Evolutionary conservation across 1,140 invertebrate genomes (phyloP).

Genomic region (Bombus pyrosoma): DNA sequence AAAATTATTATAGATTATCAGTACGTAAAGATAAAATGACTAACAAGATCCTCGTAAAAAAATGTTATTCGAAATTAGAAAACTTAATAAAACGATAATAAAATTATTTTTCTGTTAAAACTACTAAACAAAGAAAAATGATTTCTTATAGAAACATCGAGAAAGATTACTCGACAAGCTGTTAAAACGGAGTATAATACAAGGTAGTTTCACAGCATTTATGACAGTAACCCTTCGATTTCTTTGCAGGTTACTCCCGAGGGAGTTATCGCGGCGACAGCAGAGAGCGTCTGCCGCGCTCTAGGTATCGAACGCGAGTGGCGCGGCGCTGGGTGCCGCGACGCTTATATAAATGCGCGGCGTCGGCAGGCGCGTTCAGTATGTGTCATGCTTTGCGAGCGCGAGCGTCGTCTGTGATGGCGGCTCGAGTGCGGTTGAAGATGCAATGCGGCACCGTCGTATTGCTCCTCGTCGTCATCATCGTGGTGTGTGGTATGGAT

Average conservation of each 20-base stretch:
- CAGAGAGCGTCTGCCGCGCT: constrained; percentile 49
- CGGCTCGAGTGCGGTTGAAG: constrained; percentile 80
- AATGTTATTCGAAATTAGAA: no score
- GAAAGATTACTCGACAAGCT: background rate
- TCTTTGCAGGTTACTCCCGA: constrained; percentile 58
- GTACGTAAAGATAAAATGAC: no score
- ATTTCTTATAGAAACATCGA: background rate
- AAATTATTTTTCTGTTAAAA: no score
- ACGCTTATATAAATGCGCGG: constrained; percentile 74
- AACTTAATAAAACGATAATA: no score
- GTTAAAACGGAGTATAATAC: background rate
- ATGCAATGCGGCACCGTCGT: constrained; percentile 76
- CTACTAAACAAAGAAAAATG: background rate
- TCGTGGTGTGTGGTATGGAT: constrained; percentile 76
- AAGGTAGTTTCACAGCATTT: background rate
- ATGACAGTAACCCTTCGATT: constrained; percentile 35
- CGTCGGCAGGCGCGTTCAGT: constrained; percentile 73
- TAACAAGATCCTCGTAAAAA: no score
- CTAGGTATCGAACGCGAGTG: constrained; percentile 61
- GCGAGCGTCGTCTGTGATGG: constrained; percentile 75
- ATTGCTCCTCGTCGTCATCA: constrained; percentile 73
- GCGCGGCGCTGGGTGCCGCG: constrained; percentile 61
- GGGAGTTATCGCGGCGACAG: constrained; percentile 59
- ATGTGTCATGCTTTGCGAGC: constrained; percentile 76
- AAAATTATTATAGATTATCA: no score